These are phyloP conservation scores for Clavelina lepadiformis DNA, from an alignment of 23 tunicate species.

Conservation along the genomic window DNA sequence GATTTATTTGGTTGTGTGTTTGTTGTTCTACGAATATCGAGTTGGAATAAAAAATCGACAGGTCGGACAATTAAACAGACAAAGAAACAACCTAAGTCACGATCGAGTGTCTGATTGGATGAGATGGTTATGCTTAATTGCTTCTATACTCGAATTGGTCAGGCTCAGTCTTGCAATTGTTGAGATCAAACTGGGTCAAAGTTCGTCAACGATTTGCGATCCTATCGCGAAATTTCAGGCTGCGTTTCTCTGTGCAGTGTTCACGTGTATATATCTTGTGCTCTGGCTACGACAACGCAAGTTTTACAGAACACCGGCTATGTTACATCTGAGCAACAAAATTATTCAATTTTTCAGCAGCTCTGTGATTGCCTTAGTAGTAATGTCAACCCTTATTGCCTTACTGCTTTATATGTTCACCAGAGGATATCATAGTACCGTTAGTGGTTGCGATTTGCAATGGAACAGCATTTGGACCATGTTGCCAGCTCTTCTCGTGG, in stretches of 20 bases:
- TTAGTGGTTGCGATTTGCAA: conserved; percentile 62
- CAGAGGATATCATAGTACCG: conserved; percentile 20
- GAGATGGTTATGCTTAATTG: conserved; percentile 36
- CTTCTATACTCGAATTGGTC: conserved; percentile 11
- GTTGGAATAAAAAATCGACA: too few relatives aligned
- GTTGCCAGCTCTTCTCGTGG: conserved; percentile 54
- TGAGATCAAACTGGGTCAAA: conserved; percentile 21
- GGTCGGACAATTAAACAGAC: too few relatives aligned
- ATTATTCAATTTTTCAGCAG: conserved; percentile 24
- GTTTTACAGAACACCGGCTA: conserved; percentile 37
- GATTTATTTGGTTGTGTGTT: too few relatives aligned
- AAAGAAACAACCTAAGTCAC: too few relatives aligned
- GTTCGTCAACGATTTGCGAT: conserved; percentile 16
- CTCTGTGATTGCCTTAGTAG: conserved; percentile 51
- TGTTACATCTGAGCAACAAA: conserved; percentile 25
- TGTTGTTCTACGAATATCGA: too few relatives aligned
- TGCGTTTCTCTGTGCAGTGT: conserved; percentile 30
- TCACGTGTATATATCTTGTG: conserved; percentile 49
- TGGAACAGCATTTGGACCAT: conserved; percentile 29
- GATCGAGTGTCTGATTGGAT: conserved; percentile 28
- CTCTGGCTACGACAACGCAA: conserved; percentile 73
- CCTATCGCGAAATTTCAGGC: conserved; percentile 21
- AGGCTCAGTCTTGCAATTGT: conserved; percentile 29
- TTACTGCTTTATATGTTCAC: conserved; percentile 37
- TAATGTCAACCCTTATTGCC: conserved; percentile 19